Percentiles rank a stretch among this genome's conserved stretches.
phyloP scores from a whole-genome alignment of 2,888 invertebrate species.

The Phaonia tiefii region DNA sequence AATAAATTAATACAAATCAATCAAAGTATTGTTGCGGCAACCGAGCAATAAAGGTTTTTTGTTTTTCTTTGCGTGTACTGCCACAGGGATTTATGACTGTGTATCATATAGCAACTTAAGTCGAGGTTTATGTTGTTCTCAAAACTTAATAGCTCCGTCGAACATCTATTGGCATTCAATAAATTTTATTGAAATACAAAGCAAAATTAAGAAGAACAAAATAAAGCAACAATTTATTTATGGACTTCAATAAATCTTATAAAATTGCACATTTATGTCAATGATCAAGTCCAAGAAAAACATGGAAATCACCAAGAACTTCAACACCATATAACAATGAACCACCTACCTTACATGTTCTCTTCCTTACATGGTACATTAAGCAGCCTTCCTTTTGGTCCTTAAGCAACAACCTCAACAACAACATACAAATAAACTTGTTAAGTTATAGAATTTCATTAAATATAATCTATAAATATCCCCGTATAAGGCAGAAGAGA shows the following conservation, averaged over 20 bases:
- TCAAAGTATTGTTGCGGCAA: too few relatives aligned
- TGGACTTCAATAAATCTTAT: conserved; percentile 18
- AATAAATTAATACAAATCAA: too few relatives aligned
- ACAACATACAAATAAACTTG: conserved; percentile 3
- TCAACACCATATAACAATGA: too few relatives aligned
- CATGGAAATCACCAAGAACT: too few relatives aligned
- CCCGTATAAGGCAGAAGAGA: background rate
- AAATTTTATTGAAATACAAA: conserved; percentile 23
- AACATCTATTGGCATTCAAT: background rate
- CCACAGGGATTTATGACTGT: background rate
- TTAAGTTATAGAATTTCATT: conserved; percentile 38
- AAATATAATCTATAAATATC: conserved; percentile 36
- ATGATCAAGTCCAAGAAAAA: too few relatives aligned
- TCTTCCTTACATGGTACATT: background rate
- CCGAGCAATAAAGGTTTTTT: too few relatives aligned
- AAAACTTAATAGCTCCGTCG: background rate
- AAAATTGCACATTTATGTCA: conserved; percentile 28
- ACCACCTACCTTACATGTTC: too few relatives aligned
- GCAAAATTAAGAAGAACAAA: background rate
- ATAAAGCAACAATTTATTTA: conserved; percentile 7
- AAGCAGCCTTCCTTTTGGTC: background rate
- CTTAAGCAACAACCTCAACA: too few relatives aligned
- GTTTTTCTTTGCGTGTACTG: too few relatives aligned
- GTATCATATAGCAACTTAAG: background rate
- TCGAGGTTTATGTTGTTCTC: background rate